Base-by-base conservation (phyloP, 2,113 vertebrate genomes). In the Passer montanus region DNA sequence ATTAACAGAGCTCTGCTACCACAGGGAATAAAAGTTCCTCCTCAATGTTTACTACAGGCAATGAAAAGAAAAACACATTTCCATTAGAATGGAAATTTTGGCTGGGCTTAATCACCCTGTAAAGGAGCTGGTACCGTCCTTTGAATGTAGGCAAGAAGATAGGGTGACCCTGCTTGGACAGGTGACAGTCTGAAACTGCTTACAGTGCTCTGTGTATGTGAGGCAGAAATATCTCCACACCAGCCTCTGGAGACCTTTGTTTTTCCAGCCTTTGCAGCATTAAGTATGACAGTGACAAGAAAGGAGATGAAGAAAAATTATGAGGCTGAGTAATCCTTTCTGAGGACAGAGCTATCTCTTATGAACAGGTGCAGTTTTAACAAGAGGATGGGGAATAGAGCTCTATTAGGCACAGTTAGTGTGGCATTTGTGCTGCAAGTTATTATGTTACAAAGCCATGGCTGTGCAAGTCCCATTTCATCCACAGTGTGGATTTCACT, bases 311-410 rank as follows among this genome's bases (percentile, higher is more conserved):
- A 72, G 68, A 81, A 94, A 55, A 89, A 89, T 89, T 94, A 87
- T 81, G 66, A 82, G 46, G 58, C 66, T 87, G 74, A 85, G 66
- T 74, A 94, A 87, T 79, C 72, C 70, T 90, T 87, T 49, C 39
- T 30, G 85, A 62, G 82, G 23, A 87, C 84, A 87, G 74, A 95
- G 82, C 53, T 95, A 83, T 94, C 89, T 96, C 55, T 83, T 55
- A 58, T 52, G 83, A 91, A 37, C 85, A 93, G 94, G 80, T 88
- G 55, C 47, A 43, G 75, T 66, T 86, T 86, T 77, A 86, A 92
- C 75, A 93, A 80, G 83, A 94, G 92, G 23, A 80, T 77, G 47
- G 39, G 37, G 68, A 95, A 80, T 31, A 90, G 88, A 86, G 63
- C 43, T 83, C 82, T 86, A 24, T 49, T 85, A 83, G 39, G 55